Evolutionary conservation across 2,797 vertebrate species (phyloP).

Genomic region (Hephaestus fuliginosus): DNA sequence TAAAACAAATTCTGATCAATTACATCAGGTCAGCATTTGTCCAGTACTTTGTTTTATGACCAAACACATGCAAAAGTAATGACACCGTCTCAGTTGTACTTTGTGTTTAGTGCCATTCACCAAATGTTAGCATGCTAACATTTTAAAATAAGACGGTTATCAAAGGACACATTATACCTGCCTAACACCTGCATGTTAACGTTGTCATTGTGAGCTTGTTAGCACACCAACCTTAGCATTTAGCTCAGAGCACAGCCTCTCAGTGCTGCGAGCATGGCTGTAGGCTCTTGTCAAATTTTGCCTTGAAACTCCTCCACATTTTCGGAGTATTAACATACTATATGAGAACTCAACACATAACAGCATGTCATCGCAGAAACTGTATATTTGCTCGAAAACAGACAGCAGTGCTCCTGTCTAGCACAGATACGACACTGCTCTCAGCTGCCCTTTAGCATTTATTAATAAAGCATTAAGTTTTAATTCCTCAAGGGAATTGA

Average conservation of each 20-base stretch:
- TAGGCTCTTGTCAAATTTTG: background rate
- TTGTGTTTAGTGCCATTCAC: too few relatives aligned
- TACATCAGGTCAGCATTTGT: background rate
- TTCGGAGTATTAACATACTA: background rate
- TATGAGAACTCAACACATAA: background rate
- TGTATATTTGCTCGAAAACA: conserved; percentile 18
- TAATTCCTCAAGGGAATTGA: conserved; percentile 36
- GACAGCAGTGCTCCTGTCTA: background rate
- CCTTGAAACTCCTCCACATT: background rate
- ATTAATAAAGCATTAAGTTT: conserved; percentile 52
- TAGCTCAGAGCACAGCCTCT: too few relatives aligned
- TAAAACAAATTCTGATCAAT: background rate
- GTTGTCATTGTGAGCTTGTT: background rate
- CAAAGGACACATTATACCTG: too few relatives aligned
- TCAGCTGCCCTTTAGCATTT: conserved; percentile 35
- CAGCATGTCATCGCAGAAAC: background rate
- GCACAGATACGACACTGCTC: conserved; percentile 20
- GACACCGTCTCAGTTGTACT: background rate
- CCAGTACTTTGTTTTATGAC: too few relatives aligned
- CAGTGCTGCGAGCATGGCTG: too few relatives aligned
- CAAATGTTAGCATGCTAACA: too few relatives aligned
- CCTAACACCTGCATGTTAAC: background rate
- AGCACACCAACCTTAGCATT: background rate
- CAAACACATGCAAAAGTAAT: background rate
- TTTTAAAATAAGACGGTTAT: too few relatives aligned